phyloP scores from a whole-genome alignment of 1,140 invertebrate genomes.

The Protaetia brevitarsis region DNA sequence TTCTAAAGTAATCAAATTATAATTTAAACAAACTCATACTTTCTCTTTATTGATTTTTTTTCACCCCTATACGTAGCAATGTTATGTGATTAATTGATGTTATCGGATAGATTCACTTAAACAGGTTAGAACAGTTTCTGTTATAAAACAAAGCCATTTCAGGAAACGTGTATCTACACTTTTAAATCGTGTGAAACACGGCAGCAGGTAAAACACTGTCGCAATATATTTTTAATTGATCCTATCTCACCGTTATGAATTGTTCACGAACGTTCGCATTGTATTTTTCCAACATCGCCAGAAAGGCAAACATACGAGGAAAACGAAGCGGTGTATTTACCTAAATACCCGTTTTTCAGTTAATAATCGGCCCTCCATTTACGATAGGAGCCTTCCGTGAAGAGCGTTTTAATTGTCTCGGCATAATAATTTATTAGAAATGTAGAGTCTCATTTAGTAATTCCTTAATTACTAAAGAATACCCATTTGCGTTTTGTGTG shows the following conservation, averaged over 20 bases:
- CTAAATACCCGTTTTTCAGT: conserved; percentile 6
- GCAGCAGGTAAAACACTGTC: background rate
- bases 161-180: too few species aligned
- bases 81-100: too few species aligned
- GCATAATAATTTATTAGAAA: conserved; percentile 1
- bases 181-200: background rate
- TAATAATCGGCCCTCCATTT: background rate
- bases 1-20: too few species aligned
- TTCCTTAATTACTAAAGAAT: conserved; percentile 16
- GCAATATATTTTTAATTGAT: conserved; percentile 9
- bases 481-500: background rate
- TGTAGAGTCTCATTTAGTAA: background rate
- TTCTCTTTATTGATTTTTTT: too few species aligned
- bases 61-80: too few species aligned
- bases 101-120: too few species aligned
- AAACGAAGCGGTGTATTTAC: background rate
- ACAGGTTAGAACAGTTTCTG: too few species aligned
- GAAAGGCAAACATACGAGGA: background rate
- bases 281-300: background rate
- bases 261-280: background rate
- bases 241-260: background rate
- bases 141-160: too few species aligned
- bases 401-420: background rate
- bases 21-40: too few species aligned
- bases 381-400: background rate